phyloP scores from a whole-genome alignment of 2,113 vertebrate species.

The Coptodon bakossiorum region DNA sequence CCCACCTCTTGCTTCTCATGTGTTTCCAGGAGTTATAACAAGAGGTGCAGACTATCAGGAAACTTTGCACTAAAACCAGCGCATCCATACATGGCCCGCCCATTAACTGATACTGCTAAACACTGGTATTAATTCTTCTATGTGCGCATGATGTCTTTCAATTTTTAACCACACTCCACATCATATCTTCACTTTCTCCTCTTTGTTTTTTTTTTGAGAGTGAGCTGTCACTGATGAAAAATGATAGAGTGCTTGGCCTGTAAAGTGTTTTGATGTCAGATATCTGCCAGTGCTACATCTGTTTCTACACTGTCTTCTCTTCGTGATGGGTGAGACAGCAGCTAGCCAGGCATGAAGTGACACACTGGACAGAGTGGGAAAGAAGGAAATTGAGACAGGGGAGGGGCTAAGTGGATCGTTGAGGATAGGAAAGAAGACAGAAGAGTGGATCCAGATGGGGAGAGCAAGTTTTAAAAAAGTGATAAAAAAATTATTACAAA shows the following conservation, averaged over 20 bases:
- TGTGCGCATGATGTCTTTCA: background rate
- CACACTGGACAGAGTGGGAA: background rate
- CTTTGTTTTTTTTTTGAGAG: background rate
- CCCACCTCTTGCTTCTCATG: background rate
- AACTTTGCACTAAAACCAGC: background rate
- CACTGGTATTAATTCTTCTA: background rate
- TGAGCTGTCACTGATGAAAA: constrained; percentile 37
- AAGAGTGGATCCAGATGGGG: background rate
- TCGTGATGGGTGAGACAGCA: constrained; percentile 23
- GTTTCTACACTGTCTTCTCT: constrained; percentile 41
- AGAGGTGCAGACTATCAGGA: background rate
- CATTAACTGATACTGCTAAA: background rate
- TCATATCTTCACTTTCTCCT: background rate
- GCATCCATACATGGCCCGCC: background rate
- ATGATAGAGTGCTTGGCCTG: constrained; percentile 33
- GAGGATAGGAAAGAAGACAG: background rate
- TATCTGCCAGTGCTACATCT: constrained; percentile 47
- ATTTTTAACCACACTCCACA: background rate
- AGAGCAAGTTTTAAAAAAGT: background rate
- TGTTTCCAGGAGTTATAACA: background rate
- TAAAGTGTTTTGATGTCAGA: constrained; percentile 37
- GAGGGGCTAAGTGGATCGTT: background rate
- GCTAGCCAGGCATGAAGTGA: constrained; percentile 40
- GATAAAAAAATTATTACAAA: background rate
- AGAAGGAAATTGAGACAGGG: background rate